Evolutionary conservation across 2,888 invertebrate genomes (phyloP), one percentile per base, ranked within the genome.

Genomic region (Toxonevra muliebris): DNA sequence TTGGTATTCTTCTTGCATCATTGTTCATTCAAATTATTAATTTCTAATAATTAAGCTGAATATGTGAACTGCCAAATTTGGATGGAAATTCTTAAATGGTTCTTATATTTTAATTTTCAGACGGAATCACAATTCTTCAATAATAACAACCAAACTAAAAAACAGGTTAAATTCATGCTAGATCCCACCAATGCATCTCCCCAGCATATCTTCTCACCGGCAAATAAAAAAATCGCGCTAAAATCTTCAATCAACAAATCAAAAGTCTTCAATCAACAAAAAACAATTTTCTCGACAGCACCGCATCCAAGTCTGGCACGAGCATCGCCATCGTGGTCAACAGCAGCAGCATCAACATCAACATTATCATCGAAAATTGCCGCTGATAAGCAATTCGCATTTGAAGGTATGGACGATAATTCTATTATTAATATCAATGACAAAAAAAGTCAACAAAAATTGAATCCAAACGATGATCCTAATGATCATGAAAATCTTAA

Each of bases 91-190:
- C 7, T 4, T 30, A 30, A 30, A 4, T 7, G 7, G 3, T 30
- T 30, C 30, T 30, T 7, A 30, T 30, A 30, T 30, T 30, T 30
- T 30, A 30, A 30, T 30, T 30, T 30, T 30, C 30, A 30, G 30
- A 30, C 30, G 30, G 30, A 30, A 30, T 4, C 2, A 30, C 30
- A 30, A 30, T 30, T 30, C 7, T 30, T 30, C 30, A 30, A 30
- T 7, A 30, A 48, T 15, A 48, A 15, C 48, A 48, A 12, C 15
- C 48, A 48, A 48, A 48, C 13, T 48, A 71, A 68, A 48, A 71
- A 71, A 66, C 61, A 66, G 52, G 71, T 71, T 1, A 66, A 69
- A 65, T 71, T 71, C 41, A 70, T 61, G 41, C 65, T 68, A 52
- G 58, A 57, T 2, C 71, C 66, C n/a, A 60, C 70, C 30, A 61